These are phyloP conservation scores for Chloroclystis v-ata DNA, from an alignment of 2,888 invertebrate species.

Conservation along the genomic window DNA sequence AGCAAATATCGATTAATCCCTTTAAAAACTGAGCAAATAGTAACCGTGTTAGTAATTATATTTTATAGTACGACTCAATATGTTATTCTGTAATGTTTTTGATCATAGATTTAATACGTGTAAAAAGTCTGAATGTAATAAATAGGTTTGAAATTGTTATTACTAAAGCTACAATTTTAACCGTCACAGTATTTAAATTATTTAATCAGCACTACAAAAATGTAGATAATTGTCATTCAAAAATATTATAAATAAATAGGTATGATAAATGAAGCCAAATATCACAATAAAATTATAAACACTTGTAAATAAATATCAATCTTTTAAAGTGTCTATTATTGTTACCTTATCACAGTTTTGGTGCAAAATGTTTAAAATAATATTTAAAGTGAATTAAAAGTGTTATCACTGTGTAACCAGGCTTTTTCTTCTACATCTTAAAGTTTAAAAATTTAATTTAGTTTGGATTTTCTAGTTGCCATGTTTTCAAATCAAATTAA, in stretches of 20 bases:
- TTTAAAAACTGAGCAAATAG: too few relatives aligned
- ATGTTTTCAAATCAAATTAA: too few relatives aligned
- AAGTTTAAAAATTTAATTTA: too few relatives aligned
- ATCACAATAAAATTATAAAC: constrained; percentile 55
- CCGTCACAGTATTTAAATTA: constrained; percentile 49
- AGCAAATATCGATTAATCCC: too few relatives aligned
- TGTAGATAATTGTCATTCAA: background rate
- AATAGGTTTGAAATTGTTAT: background rate
- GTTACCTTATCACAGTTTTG: constrained; percentile 61
- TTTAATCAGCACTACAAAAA: constrained; percentile 5
- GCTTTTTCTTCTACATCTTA: too few relatives aligned
- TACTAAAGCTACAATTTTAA: constrained; percentile 18
- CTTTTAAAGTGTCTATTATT: background rate
- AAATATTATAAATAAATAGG: background rate
- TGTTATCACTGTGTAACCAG: too few relatives aligned
- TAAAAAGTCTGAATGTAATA: constrained; percentile 65
- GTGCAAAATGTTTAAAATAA: constrained; percentile 37
- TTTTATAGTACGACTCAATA: too few relatives aligned
- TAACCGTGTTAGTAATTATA: too few relatives aligned
- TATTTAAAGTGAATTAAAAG: too few relatives aligned
- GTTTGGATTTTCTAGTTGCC: too few relatives aligned
- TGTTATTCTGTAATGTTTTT: too few relatives aligned
- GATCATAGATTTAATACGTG: constrained; percentile 10
- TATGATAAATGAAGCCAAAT: constrained; percentile 58
- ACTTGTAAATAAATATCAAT: constrained; percentile 41